Evolutionary conservation across 2,113 vertebrate species (phyloP).

Genomic region (Pimephales promelas): DNA sequence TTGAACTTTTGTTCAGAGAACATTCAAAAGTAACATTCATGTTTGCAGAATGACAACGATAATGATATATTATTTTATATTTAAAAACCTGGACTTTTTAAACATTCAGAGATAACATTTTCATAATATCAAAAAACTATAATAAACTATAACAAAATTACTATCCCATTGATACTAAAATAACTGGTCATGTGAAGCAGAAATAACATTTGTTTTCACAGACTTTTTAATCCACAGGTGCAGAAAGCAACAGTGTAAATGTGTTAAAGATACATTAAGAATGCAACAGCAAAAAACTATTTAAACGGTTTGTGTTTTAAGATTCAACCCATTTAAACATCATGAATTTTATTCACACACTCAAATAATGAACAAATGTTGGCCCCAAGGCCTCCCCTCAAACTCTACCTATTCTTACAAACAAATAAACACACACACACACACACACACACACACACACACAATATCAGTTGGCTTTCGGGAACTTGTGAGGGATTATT

Average conservation of each 20-base stretch:
- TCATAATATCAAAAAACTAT: neutral
- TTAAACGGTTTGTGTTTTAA: neutral
- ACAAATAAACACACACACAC: conserved; percentile 1
- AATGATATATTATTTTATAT: too few relatives aligned
- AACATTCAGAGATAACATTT: too few relatives aligned
- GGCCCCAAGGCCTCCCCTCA: neutral
- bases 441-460: conserved; percentile 42
- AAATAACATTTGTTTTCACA: neutral
- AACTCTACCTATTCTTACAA: neutral
- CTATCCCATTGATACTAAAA: neutral
- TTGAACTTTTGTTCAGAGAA: too few relatives aligned
- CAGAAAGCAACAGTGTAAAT: neutral
- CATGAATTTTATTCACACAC: neutral
- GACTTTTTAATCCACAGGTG: neutral
- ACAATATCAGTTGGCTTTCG: conserved; percentile 68
- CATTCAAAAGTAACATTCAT: too few relatives aligned
- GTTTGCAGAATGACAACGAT: too few relatives aligned
- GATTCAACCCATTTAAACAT: neutral
- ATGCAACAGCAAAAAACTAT: neutral
- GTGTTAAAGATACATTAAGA: neutral
- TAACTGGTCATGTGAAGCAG: neutral
- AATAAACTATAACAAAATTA: neutral
- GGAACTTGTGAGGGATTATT: conserved; percentile 92
- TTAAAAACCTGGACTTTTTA: too few relatives aligned
- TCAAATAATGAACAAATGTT: neutral